Evolutionary conservation across 2,113 vertebrate genomes (phyloP).

Genomic region (Muntiacus reevesi): DNA sequence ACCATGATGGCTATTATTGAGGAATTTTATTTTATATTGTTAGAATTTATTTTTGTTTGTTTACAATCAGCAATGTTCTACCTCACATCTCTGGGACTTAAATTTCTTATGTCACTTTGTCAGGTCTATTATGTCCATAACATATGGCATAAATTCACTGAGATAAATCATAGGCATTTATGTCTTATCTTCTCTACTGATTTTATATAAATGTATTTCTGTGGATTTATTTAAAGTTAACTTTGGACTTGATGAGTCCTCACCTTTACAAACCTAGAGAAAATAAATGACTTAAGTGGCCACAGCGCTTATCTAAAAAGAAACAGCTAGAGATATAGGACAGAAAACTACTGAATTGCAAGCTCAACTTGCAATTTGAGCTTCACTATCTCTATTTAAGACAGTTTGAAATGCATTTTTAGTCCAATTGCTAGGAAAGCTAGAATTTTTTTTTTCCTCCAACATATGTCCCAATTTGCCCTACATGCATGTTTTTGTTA

Average conservation of each 20-base stretch:
- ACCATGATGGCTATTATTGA: background rate
- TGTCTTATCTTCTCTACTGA: background rate
- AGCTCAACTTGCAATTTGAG: background rate
- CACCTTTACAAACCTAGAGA: background rate
- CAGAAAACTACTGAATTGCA: background rate
- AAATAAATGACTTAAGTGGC: background rate
- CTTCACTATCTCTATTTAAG: background rate
- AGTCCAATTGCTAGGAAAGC: background rate
- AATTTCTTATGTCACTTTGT: background rate
- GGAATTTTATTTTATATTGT: background rate
- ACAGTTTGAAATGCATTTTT: background rate
- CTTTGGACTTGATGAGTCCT: background rate
- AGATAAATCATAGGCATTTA: background rate
- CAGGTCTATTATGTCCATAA: accelerated
- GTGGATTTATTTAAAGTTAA: background rate
- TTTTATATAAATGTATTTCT: background rate
- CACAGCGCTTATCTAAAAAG: background rate
- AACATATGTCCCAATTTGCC: background rate
- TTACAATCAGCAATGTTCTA: background rate
- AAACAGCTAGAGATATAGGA: background rate
- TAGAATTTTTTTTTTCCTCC: background rate
- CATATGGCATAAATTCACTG: background rate
- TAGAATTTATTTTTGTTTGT: background rate
- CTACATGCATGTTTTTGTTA: background rate
- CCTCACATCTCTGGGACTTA: background rate